A percentile compares a stretch with the other conserved stretches of the same genome.
Conservation (phyloP, 2,888 invertebrate genomes). For the Leptopterna dolabrata region DNA sequence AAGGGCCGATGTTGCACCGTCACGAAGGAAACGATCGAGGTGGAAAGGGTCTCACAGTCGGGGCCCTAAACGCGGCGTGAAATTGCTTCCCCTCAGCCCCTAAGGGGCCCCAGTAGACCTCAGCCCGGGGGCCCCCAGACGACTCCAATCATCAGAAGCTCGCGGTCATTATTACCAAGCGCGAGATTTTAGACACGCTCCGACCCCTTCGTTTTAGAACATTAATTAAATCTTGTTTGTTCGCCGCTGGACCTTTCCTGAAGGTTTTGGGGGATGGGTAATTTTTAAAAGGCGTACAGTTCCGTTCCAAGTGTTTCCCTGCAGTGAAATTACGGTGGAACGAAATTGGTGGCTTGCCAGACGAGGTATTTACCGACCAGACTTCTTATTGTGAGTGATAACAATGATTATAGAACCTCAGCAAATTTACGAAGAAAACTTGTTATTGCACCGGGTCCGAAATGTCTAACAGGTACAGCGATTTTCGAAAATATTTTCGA, state of each 20-base stretch:
- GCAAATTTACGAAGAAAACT: too few species aligned
- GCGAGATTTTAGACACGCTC: conserved; percentile 25
- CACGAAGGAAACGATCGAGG: conserved; percentile 10
- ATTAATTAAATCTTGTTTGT: conserved; percentile 8
- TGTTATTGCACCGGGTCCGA: too few species aligned
- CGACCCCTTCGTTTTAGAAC: neutral
- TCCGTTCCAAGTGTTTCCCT: too few species aligned
- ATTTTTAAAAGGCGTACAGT: neutral
- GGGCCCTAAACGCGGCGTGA: conserved; percentile 12
- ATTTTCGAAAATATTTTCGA: too few species aligned
- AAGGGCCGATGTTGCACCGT: conserved; percentile 8
- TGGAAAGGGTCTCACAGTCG: neutral
- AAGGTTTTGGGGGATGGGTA: neutral
- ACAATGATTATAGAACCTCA: too few species aligned
- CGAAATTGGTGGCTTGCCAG: too few species aligned
- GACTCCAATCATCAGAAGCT: conserved; percentile 47
- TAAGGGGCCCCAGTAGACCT: neutral
- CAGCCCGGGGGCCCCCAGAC: neutral
- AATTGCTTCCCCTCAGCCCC: neutral
- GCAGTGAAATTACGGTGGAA: too few species aligned
- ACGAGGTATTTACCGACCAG: too few species aligned
- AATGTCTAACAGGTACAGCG: too few species aligned
- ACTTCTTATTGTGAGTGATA: too few species aligned
- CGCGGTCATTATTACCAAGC: conserved; percentile 33
- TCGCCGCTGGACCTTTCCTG: neutral